Base-by-base conservation (phyloP, 2,888 invertebrate genomes). In the Pristionchus arcanus region DNA sequence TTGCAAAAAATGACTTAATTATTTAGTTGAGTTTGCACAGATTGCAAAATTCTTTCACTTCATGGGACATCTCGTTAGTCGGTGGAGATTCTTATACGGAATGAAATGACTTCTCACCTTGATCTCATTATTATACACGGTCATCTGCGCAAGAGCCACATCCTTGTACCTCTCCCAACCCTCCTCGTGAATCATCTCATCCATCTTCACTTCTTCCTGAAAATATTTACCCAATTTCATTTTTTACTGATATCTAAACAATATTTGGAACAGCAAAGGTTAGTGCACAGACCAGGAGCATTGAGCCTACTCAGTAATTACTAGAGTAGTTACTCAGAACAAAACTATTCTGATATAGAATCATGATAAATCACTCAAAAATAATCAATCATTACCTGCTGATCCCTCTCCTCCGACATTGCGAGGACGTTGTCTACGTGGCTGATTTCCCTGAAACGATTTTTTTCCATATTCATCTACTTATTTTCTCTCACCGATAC, bases 401-500 rank as follows among this genome's bases (percentile, higher is more conserved):
- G 71, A 42, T 87, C 87, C n/a, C 49, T 66, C n/a, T 71, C 91
- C 89, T 92, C 93, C 4, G 92, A 90, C 9, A 91, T 83, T 31
- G 90, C 89, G 34, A 94, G 90, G 11, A 92, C 92, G 28, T 93
- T 91, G 31, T 93, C 91, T 42, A 87, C 55, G 4, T 71, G 0
- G 49, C 25, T 28, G 31, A 66, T 68, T n/a, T 87, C 87, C 13
- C 87, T 87, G 37, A 13, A 71, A 49, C 63, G 25, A 21, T 59
- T 63, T 2, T 11, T 74, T 74, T 42, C 16, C 21, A 42, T 28
- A 4, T 34, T 49, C 11, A 15, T 68, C 28, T 28, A 31, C 21
- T 68, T 15, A 31, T 31, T n/a, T 34, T 34, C 25, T 37, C 42
- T 68, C n/a, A 92, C 90, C 95, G 94, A 91, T 92, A 95, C 28